phyloP scores from a whole-genome alignment of 2,797 vertebrate species.

The Oophaga sylvatica region DNA sequence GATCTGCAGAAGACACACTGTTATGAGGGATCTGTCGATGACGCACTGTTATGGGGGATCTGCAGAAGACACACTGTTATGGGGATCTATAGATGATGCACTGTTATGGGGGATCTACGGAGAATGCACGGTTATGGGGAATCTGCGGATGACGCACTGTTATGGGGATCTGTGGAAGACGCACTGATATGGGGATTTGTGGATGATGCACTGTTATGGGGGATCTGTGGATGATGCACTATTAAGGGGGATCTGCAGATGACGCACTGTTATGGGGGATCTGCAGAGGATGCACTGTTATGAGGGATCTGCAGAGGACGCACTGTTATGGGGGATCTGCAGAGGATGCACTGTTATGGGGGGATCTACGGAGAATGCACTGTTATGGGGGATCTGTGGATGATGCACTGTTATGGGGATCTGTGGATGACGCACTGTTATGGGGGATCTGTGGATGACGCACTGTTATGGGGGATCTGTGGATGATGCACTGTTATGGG shows the following conservation, averaged over 20 bases:
- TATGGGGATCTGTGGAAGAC: neutral
- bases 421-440: neutral
- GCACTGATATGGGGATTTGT: neutral
- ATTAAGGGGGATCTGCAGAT: neutral
- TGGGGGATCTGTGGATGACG: neutral
- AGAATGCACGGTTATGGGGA: neutral
- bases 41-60: neutral
- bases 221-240: neutral
- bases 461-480: neutral
- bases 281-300: neutral
- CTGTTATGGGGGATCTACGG: neutral
- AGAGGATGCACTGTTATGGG: neutral
- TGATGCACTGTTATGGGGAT: neutral
- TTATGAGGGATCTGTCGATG: neutral
- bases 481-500: neutral
- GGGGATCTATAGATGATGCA: neutral
- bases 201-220: neutral
- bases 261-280: neutral
- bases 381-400: neutral
- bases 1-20: neutral
- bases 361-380: neutral
- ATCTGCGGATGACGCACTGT: neutral
- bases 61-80: neutral
- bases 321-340: neutral
- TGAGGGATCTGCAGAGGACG: neutral